These are phyloP conservation scores for Prochilodus magdalenae DNA, from an alignment of 2,113 vertebrate species.

Conservation along the genomic window DNA sequence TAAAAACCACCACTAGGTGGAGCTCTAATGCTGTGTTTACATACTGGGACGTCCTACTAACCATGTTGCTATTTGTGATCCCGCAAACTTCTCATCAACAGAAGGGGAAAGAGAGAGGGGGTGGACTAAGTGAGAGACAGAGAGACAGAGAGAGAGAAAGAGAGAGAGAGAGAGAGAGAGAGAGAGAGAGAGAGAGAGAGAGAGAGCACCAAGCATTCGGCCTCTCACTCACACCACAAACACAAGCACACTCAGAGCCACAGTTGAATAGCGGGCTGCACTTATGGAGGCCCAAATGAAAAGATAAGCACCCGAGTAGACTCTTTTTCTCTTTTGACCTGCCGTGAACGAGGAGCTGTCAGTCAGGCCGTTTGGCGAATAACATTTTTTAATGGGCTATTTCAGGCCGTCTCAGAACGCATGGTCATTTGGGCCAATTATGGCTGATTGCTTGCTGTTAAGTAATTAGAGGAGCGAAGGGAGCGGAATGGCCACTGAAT, in stretches of 20 bases:
- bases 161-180: constrained; percentile 8
- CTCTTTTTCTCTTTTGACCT: background rate
- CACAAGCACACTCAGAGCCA: background rate
- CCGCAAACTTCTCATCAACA: constrained; percentile 14
- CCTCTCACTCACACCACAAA: constrained; percentile 15
- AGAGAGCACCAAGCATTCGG: background rate
- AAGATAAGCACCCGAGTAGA: background rate
- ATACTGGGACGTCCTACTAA: background rate
- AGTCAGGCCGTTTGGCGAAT: constrained; percentile 34
- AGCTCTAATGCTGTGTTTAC: constrained; percentile 66
- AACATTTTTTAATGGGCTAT: constrained; percentile 52
- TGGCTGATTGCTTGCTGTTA: constrained; percentile 63
- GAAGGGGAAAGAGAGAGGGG: background rate
- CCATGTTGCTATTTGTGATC: constrained; percentile 11
- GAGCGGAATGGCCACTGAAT: constrained; percentile 40
- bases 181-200: constrained; percentile 10
- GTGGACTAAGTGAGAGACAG: background rate
- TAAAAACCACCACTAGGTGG: constrained; percentile 66
- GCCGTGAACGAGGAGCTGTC: constrained; percentile 9
- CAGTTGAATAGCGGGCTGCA: background rate
- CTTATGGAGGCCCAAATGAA: constrained; percentile 4
- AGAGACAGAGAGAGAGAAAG: background rate
- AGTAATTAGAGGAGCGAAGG: constrained; percentile 59
- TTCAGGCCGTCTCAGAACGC: constrained; percentile 51
- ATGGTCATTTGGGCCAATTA: constrained; percentile 55